phyloP scores from a whole-genome alignment of 2,888 invertebrate species.

The Macrophya annulata region DNA sequence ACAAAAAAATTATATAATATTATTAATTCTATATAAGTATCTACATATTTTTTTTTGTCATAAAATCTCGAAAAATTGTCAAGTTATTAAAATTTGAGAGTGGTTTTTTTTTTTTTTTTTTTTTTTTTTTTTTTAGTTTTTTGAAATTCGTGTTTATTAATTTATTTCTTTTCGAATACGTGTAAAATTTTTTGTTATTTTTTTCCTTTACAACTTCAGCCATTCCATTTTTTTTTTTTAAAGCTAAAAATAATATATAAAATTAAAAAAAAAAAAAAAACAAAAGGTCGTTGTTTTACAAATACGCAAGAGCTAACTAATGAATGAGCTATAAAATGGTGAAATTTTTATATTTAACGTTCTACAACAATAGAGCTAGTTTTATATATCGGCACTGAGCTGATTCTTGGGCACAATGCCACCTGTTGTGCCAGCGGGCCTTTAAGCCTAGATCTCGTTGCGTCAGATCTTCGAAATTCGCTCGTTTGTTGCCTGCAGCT shows the following conservation, averaged over 20 bases:
- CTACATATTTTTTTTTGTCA: no score
- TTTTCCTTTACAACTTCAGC: neutral
- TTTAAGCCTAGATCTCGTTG: constrained; percentile 44
- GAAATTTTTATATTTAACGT: constrained; percentile 32
- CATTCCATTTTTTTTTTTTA: neutral
- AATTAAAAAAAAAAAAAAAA: neutral
- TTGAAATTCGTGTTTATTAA: neutral
- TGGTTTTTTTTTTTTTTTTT: neutral
- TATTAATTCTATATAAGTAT: no score
- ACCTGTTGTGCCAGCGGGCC: constrained; percentile 56
- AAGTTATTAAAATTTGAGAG: neutral
- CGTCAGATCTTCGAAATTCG: constrained; percentile 40
- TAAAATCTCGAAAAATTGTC: neutral
- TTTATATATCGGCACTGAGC: constrained; percentile 3
- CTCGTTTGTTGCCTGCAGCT: constrained; percentile 38
- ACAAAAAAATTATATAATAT: no score
- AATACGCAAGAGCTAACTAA: constrained; percentile 19
- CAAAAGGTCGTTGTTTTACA: constrained; percentile 24
- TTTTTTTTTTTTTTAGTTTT: neutral
- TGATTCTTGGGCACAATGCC: constrained; percentile 49
- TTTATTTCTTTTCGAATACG: neutral
- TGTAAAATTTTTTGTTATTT: neutral
- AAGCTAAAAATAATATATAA: neutral
- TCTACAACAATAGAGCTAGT: constrained; percentile 34
- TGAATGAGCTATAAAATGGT: constrained; percentile 36